These are phyloP conservation scores for Microtus pennsylvanicus DNA, from an alignment of 2,113 vertebrate species.

Conservation along the genomic window DNA sequence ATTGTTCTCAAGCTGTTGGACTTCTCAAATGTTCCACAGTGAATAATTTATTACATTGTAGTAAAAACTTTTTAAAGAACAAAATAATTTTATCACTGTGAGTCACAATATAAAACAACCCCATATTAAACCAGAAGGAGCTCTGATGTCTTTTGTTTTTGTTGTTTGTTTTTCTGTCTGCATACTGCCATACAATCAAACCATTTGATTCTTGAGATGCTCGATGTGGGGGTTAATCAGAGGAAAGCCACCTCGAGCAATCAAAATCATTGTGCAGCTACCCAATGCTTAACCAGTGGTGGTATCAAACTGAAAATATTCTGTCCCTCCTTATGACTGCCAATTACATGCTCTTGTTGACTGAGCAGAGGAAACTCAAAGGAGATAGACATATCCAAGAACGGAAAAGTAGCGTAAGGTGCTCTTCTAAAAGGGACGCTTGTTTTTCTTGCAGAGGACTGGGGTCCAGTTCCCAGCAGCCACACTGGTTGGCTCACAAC, in stretches of 20 bases:
- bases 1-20: conserved; percentile 27
- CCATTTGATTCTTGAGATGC: conserved; percentile 55
- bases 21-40: conserved; percentile 7
- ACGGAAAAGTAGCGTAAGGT: neutral
- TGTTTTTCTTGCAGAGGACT: neutral
- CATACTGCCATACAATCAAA: conserved; percentile 17
- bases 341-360: conserved; percentile 49
- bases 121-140: conserved; percentile 13
- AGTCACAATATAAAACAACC: conserved; percentile 44
- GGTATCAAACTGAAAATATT: neutral
- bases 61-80: conserved; percentile 1
- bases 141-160: neutral
- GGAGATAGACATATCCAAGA: neutral
- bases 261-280: conserved; percentile 28
- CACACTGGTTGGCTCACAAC: neutral
- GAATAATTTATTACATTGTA: conserved; percentile 35
- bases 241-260: conserved; percentile 21
- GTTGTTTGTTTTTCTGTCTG: neutral
- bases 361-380: neutral
- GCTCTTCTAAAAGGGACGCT: neutral
- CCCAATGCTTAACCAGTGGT: conserved; percentile 15
- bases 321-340: conserved; percentile 4
- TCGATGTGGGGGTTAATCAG: conserved; percentile 35
- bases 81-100: conserved; percentile 48
- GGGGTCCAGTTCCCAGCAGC: neutral